phyloP scores from a whole-genome alignment of 35 echinoderm and acorn worm genomes.

The Lytechinus pictus region DNA sequence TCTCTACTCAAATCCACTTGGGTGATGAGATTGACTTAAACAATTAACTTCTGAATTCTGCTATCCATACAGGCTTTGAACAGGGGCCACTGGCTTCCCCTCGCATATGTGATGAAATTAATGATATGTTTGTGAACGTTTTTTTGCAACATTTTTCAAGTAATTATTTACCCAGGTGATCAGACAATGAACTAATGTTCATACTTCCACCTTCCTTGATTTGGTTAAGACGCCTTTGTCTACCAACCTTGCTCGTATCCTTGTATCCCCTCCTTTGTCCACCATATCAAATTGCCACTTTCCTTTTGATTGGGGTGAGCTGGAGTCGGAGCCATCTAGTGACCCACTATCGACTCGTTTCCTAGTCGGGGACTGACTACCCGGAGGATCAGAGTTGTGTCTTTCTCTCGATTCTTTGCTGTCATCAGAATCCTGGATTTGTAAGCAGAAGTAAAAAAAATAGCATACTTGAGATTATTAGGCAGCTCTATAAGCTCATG shows the following conservation, averaged over 20 bases:
- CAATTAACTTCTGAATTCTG: too few relatives aligned
- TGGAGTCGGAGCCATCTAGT: conserved; percentile 25
- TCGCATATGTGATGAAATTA: too few relatives aligned
- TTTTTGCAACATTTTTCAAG: too few relatives aligned
- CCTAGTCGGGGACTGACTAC: conserved; percentile 17
- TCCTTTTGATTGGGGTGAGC: conserved; percentile 31
- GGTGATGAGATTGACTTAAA: too few relatives aligned
- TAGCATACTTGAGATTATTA: too few relatives aligned
- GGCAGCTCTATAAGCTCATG: too few relatives aligned
- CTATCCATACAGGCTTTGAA: too few relatives aligned
- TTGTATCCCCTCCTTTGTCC: conserved; percentile 51
- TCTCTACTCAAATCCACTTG: too few relatives aligned
- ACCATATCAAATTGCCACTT: conserved; percentile 71
- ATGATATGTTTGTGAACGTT: too few relatives aligned
- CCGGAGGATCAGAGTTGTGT: not conserved
- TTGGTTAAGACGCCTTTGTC: not conserved
- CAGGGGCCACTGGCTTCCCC: too few relatives aligned
- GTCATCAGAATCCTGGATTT: conserved; percentile 48
- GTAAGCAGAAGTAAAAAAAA: not conserved
- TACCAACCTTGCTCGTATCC: conserved; percentile 54
- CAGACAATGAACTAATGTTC: too few relatives aligned
- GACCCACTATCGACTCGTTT: conserved; percentile 30
- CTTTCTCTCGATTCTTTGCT: not conserved
- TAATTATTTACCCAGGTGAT: too few relatives aligned
- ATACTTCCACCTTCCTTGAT: not conserved